Base-by-base conservation (phyloP, 2,888 invertebrate genomes). In the Cerastoderma edule region DNA sequence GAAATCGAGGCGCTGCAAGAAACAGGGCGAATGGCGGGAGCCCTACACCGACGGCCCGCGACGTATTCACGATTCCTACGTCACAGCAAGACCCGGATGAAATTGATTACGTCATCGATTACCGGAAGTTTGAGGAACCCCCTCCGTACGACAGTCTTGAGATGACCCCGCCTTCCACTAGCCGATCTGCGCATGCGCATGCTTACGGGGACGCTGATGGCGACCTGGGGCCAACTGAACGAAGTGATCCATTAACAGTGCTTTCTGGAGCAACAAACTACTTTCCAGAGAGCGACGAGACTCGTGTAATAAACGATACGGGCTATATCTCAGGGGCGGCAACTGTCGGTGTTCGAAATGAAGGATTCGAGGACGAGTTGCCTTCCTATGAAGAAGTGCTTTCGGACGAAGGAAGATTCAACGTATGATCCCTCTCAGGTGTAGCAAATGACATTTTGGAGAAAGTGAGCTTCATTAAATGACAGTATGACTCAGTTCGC, bases 41-140 rank as follows among this genome's bases (percentile, higher is more conserved):
- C 10, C 24, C 33, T 22, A 33, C 39, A 19, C 33, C 0, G 22
- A 32, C 32, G 0, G 60, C 60, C 22, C 39, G 39, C 16, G 60
- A 60, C 27, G 30, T 60, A 8, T 60, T 24, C 16, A 24, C n/a
- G 2, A 35, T 60, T 33, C 39, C 60, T 6, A 24, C 39, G 16
- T 22, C 39, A 60, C 60, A 60, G 13, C 39, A 60, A 1, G 39
- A 60, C 60, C 32, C 60, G 13, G 60, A 60, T 24, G 24, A 24
- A 6, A 33, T 39, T 2, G 60, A 60, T 60, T 60, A 60, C 39
- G 60, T 60, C 39, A 60, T 60, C 4, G 60, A 60, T 28, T 60
- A 60, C 39, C 60, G 39, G 60, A 60, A 60, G 27, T 60, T 60
- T 10, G 24, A 22, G 1, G 60, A 60, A 39, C 60, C 60, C 8